A percentile compares a stretch with the other conserved stretches of the same genome.
These are phyloP conservation scores for Dryadula phaetusa DNA, from an alignment of 2,888 invertebrate species.

Conservation along the genomic window DNA sequence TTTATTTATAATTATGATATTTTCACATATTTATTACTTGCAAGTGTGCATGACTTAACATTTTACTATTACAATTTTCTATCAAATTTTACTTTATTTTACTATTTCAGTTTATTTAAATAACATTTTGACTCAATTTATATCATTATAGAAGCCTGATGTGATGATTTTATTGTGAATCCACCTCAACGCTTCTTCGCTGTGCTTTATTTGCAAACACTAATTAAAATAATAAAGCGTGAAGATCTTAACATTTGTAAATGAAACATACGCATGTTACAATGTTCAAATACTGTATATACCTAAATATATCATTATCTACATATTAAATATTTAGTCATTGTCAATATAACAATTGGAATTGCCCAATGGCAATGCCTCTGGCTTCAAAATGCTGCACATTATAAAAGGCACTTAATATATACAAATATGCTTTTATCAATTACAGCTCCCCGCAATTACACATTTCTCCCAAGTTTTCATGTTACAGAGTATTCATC, in stretches of 20 bases:
- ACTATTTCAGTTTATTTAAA: slow-evolving; percentile 46
- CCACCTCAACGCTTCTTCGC: slow-evolving; percentile 62
- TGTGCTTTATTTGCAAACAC: slow-evolving; percentile 64
- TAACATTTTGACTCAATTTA: slow-evolving; percentile 73
- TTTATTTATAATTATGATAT: slow-evolving; percentile 21
- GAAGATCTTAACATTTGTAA: slow-evolving; percentile 24
- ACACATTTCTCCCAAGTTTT: slow-evolving; percentile 36
- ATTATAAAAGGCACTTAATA: slow-evolving; percentile 45
- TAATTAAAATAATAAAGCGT: slow-evolving; percentile 20
- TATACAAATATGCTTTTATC: slow-evolving; percentile 45
- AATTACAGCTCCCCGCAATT: slow-evolving; percentile 46
- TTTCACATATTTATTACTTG: slow-evolving; percentile 32
- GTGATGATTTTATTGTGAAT: slow-evolving; percentile 55
- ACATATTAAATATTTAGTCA: slow-evolving; percentile 7
- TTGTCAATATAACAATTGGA: slow-evolving; percentile 18
- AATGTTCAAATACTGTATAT: slow-evolving; percentile 17
- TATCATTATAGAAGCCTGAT: slow-evolving; percentile 72
- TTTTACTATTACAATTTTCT: slow-evolving; percentile 16
- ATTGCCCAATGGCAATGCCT: slow-evolving; percentile 58
- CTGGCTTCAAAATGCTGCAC: slow-evolving; percentile 78
- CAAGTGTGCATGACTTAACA: slow-evolving; percentile 42
- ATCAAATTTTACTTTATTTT: slow-evolving; percentile 24
- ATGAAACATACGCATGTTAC: slow-evolving; percentile 37
- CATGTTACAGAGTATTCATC: slow-evolving; percentile 39
- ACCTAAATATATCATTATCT: slow-evolving; percentile 12